Evolutionary conservation across 2,113 vertebrate genomes (phyloP).

Genomic region (Globicephala melas): DNA sequence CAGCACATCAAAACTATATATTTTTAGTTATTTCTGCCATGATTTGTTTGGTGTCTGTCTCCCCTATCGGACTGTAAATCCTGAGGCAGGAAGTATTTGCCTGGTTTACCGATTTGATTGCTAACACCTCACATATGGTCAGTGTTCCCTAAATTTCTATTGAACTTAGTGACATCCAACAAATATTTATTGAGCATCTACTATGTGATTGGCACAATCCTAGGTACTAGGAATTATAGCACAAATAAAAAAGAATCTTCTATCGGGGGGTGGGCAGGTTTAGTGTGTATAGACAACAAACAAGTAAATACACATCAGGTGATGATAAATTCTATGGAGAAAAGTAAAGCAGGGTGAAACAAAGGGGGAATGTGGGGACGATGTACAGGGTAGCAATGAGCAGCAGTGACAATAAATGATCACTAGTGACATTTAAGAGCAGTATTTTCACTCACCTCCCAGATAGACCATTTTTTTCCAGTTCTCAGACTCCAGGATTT

Average conservation of each 20-base stretch:
- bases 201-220: neutral
- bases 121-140: neutral
- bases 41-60: neutral
- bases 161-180: neutral
- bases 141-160: neutral
- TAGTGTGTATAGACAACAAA: neutral
- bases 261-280: neutral
- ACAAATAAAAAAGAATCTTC: neutral
- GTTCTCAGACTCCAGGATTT: slow-evolving; percentile 91
- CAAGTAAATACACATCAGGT: neutral
- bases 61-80: neutral
- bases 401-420: no score
- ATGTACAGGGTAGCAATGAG: neutral
- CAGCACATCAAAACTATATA: neutral
- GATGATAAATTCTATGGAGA: neutral
- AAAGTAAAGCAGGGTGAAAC: neutral
- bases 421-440: neutral
- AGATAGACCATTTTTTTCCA: slow-evolving; percentile 94
- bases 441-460: slow-evolving; percentile 84
- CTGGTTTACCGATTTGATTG: neutral
- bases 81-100: neutral
- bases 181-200: neutral
- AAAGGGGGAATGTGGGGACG: neutral
- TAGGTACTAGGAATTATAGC: neutral
- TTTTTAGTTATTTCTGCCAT: neutral